phyloP scores from a whole-genome alignment of 2,113 vertebrate species.

The Vanacampus margaritifer region DNA sequence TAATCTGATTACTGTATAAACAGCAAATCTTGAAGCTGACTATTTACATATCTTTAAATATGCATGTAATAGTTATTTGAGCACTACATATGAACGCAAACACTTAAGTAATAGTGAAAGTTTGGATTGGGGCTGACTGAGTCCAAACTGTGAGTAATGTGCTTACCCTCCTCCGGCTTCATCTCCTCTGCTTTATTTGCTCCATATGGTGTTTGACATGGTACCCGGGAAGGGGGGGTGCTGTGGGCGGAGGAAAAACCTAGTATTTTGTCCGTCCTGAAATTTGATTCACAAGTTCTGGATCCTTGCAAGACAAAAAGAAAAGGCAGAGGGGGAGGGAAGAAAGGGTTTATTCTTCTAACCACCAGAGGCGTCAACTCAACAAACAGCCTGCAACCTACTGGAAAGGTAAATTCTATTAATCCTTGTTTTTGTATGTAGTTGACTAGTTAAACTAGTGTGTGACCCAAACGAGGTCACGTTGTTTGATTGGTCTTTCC shows the following conservation, averaged over 20 bases:
- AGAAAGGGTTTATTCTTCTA: conserved; percentile 23
- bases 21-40: not conserved
- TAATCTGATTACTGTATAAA: not conserved
- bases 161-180: conserved; percentile 5
- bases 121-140: not conserved
- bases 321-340: conserved; percentile 61
- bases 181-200: conserved; percentile 60
- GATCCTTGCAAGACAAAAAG: conserved; percentile 68
- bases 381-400: conserved; percentile 32
- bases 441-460: not conserved
- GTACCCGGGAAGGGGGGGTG: conserved; percentile 42
- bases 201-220: conserved; percentile 74
- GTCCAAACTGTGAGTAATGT: not conserved
- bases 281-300: conserved; percentile 77
- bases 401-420: conserved; percentile 55
- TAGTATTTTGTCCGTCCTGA: conserved; percentile 73
- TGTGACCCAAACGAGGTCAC: not conserved
- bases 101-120: not conserved
- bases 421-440: not conserved
- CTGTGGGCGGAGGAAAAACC: conserved; percentile 68
- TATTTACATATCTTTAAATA: not conserved
- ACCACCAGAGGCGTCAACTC: conserved; percentile 32
- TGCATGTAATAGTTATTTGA: too few species aligned
- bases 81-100: not conserved
- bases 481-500: not conserved